Base-by-base conservation (phyloP, 35 echinoderm and acorn worm genomes). In the Apostichopus parvimensis region DNA sequence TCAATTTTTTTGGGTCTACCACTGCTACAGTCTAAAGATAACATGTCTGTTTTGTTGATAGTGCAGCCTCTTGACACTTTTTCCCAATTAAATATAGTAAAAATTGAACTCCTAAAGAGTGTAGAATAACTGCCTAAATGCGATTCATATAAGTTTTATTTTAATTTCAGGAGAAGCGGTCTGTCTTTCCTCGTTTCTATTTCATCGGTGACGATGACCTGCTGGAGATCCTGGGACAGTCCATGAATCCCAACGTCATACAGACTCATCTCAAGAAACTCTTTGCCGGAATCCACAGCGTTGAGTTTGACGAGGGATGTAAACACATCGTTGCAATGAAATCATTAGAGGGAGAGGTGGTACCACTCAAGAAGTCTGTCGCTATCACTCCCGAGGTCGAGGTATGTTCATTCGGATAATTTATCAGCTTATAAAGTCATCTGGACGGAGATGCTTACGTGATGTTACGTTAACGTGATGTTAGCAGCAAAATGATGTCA, bases 151-250 rank as follows among this genome's bases (percentile, higher is more conserved):
- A 61, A 61, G 8, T 61, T 22, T 1, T 6, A 3, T 18, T 61
- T 57, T 72, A 12, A 14, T 88, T 68, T n/a, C 92, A 99, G 97
- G 97, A 99, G 71, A 99, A 99, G 65, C 91, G 97, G 54, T 96
- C 97, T 3, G 79, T 95, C 54, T 92, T 99, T 18, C 97, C 97
- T 62, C 95, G 97, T 9, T 99, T 99, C 95, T 99, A 99, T 65
- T 99, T 99, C 93, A 99, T 99, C 53, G 97, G 97, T 15, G 97
- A 99, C 54, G 97, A 99, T 64, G 97, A 99, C 75, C 93, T 99
- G 8, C 60, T 99, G 26, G 97, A 99, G 93, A 99, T 99, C 57
- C 90, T 99, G n/a, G 97, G 97, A 89, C 97, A 99, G 90, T 94
- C 97, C 17, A 96, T 93, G 24, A 99, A 99, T 62, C 97, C 97